phyloP scores from a whole-genome alignment of 2,113 vertebrate genomes.

The Marcusenius ussheri region DNA sequence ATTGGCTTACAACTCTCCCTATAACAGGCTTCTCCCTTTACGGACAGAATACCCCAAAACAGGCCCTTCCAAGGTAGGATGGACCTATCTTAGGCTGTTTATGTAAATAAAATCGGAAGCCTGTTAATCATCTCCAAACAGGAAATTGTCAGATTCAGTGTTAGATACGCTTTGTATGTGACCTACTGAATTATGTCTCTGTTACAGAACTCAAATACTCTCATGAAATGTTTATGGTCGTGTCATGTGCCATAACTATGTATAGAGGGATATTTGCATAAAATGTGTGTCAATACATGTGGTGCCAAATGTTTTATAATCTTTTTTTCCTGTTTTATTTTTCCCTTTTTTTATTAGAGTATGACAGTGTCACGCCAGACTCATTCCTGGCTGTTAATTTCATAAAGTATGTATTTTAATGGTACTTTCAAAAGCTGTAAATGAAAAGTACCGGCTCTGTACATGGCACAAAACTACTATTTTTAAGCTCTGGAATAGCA shows the following conservation, averaged over 20 bases:
- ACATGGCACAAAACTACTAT: neutral
- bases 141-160: neutral
- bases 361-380: neutral
- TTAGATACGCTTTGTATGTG: neutral
- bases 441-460: neutral
- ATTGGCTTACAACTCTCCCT: neutral
- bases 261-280: neutral
- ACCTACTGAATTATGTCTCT: neutral
- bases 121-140: neutral
- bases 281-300: slow-evolving; percentile 13
- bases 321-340: slow-evolving; percentile 7
- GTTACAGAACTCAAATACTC: neutral
- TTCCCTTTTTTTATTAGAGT: neutral
- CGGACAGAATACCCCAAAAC: neutral
- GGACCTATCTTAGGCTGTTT: neutral
- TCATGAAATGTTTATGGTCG: neutral
- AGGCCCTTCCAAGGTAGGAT: neutral
- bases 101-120: neutral
- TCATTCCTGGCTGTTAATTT: neutral
- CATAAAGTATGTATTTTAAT: slow-evolving; percentile 1
- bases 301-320: slow-evolving; percentile 17
- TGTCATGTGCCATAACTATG: neutral
- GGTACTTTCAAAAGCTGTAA: slow-evolving; percentile 9
- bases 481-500: slow-evolving; percentile 1
- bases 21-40: neutral